phyloP scores from a whole-genome alignment of 2,113 vertebrate genomes.

The Mobula hypostoma region DNA sequence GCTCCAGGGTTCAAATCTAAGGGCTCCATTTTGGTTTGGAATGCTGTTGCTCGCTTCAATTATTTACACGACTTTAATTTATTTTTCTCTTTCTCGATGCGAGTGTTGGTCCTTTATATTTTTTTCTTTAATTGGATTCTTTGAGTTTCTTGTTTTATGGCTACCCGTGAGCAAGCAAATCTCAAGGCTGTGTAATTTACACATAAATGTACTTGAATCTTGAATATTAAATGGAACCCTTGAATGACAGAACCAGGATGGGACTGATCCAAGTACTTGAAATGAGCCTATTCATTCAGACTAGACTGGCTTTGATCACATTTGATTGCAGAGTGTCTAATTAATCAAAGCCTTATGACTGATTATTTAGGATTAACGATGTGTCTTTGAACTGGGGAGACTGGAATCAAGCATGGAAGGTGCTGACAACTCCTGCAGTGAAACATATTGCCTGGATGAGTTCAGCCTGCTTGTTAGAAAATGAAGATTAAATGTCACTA shows the following conservation, averaged over 20 bases:
- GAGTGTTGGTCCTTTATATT: too few species aligned
- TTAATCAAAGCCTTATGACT: background rate
- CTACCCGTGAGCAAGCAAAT: too few species aligned
- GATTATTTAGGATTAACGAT: slow-evolving; percentile 16
- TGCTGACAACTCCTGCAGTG: background rate
- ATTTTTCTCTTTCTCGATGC: too few species aligned
- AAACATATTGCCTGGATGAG: background rate
- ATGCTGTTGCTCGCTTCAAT: too few species aligned
- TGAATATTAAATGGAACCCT: too few species aligned
- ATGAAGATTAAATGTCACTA: background rate
- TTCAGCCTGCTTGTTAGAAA: slow-evolving; percentile 5
- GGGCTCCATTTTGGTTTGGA: too few species aligned
- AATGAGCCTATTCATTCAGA: background rate
- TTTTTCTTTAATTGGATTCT: too few species aligned
- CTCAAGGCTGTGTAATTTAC: too few species aligned
- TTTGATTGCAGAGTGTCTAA: background rate
- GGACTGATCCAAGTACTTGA: background rate
- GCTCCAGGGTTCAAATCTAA: too few species aligned
- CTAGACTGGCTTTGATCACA: background rate
- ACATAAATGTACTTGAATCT: too few species aligned
- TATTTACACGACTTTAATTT: too few species aligned
- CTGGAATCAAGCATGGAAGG: background rate
- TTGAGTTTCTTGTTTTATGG: too few species aligned
- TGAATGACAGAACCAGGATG: background rate
- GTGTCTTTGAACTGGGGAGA: background rate